phyloP scores from a whole-genome alignment of 1,140 invertebrate species.

The Onthophagus taurus region DNA sequence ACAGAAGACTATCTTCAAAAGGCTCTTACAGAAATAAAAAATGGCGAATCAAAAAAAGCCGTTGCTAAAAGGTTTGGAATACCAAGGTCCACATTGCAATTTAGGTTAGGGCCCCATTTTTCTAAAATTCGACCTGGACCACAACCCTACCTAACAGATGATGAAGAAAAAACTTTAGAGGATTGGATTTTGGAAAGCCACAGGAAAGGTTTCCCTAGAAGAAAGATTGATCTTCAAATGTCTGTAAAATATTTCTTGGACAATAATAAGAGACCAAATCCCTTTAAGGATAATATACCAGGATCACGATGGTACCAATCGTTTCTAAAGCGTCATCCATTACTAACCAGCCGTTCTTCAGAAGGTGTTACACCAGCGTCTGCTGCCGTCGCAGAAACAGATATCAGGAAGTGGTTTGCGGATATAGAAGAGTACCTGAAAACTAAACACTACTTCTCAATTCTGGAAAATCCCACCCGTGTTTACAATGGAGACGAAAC shows the following conservation, averaged over 20 bases:
- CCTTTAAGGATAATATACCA: background rate
- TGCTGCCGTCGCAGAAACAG: background rate
- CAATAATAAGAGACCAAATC: background rate
- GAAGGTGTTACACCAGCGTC: background rate
- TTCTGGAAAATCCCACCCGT: constrained; percentile 24
- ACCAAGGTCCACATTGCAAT: background rate
- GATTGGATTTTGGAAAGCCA: constrained; percentile 15
- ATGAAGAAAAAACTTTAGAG: constrained; percentile 15
- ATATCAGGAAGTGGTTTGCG: background rate
- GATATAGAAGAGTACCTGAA: constrained; percentile 3
- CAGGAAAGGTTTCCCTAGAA: constrained; percentile 17
- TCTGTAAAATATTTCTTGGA: constrained; percentile 13
- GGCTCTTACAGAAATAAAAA: background rate
- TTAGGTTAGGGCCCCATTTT: background rate
- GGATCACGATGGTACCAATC: background rate
- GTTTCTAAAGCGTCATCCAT: background rate
- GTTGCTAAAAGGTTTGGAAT: background rate
- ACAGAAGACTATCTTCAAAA: background rate
- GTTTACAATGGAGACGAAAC: constrained; percentile 37
- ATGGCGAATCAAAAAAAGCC: background rate
- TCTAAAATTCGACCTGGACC: background rate
- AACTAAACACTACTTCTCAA: constrained; percentile 18
- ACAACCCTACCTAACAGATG: background rate
- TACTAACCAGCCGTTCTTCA: background rate
- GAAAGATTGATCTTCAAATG: constrained; percentile 15